phyloP scores from a whole-genome alignment of 1,140 invertebrate species.

The Euura saliciscinereae region DNA sequence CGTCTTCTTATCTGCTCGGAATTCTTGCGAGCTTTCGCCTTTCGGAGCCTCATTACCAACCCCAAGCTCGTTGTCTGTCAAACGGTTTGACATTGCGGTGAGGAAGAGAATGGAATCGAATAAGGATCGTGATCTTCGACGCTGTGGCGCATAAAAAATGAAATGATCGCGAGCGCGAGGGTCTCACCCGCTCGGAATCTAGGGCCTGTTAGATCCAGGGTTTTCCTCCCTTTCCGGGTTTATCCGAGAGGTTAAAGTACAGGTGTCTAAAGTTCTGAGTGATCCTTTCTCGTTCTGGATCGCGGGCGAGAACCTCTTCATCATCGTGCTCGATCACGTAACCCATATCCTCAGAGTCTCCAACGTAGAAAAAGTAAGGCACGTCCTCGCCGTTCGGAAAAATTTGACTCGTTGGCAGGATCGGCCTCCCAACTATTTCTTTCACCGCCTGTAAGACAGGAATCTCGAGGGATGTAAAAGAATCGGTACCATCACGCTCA shows the following conservation, averaged over 20 bases:
- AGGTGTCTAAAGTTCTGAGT: constrained; percentile 26
- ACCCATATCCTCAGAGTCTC: constrained; percentile 27
- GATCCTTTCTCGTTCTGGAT: constrained; percentile 33
- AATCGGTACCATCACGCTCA: too few species aligned
- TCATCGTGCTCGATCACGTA: constrained; percentile 36
- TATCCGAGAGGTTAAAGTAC: constrained; percentile 43
- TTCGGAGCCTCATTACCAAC: background rate
- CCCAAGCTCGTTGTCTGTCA: background rate
- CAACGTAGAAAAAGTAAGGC: constrained; percentile 35
- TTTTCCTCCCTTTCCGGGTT: constrained; percentile 25
- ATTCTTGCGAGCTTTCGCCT: background rate
- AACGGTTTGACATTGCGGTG: too few species aligned
- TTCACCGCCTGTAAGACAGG: constrained; percentile 23
- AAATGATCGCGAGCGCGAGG: too few species aligned
- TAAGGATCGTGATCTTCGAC: background rate
- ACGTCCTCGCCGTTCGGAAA: constrained; percentile 18
- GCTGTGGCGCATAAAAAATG: background rate
- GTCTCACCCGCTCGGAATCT: too few species aligned
- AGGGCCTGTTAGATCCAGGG: background rate
- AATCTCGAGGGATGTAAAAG: too few species aligned
- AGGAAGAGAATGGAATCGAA: background rate
- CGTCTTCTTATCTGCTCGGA: background rate
- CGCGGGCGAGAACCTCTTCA: constrained; percentile 27
- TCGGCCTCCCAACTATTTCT: constrained; percentile 26
- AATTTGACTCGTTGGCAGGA: constrained; percentile 25